phyloP scores from a whole-genome alignment of 2,888 invertebrate species.

The Norana najaformis region DNA sequence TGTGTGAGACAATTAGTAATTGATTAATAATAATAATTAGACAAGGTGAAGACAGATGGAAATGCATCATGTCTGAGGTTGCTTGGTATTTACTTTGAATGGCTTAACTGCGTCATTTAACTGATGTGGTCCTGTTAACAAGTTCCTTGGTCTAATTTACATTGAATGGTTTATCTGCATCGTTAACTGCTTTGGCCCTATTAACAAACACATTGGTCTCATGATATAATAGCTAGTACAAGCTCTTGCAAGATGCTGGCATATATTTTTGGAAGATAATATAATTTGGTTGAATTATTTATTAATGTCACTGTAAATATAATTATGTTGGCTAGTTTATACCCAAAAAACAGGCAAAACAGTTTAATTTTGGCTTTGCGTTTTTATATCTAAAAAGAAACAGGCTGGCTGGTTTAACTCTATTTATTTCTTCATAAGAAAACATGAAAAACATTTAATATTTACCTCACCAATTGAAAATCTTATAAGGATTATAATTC shows the following conservation, averaged over 20 bases:
- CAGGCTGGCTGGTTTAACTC: neutral
- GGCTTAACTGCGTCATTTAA: neutral
- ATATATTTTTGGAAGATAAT: conserved; percentile 22
- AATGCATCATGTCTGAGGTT: neutral
- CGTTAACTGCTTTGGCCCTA: neutral
- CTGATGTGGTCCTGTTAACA: neutral
- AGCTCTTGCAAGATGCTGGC: conserved; percentile 1
- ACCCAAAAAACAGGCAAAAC: no score
- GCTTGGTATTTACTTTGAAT: neutral
- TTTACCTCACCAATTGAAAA: neutral
- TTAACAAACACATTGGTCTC: neutral
- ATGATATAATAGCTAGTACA: neutral
- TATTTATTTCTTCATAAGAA: neutral
- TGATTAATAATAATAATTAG: neutral
- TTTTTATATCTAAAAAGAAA: conserved; percentile 1
- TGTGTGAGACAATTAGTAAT: neutral
- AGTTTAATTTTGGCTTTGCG: no score
- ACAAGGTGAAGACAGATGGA: conserved; percentile 4
- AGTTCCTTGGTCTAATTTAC: neutral
- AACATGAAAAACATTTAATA: neutral
- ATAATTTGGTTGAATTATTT: conserved; percentile 9
- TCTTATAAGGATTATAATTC: neutral
- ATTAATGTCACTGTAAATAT: neutral
- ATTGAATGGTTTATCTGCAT: neutral
- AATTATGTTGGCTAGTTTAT: neutral